Base-by-base conservation (phyloP, 2,797 vertebrate genomes). In the Falco cherrug region DNA sequence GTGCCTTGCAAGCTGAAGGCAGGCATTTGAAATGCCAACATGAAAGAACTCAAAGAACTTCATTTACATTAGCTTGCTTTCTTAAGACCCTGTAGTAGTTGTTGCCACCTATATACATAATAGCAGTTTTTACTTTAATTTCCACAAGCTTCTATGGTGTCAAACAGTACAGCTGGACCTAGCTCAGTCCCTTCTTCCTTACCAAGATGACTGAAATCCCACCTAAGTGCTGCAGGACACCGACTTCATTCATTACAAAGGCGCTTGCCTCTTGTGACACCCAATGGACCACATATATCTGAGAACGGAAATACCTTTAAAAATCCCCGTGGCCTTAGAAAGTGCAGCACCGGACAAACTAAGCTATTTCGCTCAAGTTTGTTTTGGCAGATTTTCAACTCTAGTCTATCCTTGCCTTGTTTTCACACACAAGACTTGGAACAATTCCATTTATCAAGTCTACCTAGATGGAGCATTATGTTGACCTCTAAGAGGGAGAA, bases 391-490 rank as follows among this genome's bases (percentile, higher is more conserved):
- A 35, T 75, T 79, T 90, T 95, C 94, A 86, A 8, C 57, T 45
- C 81, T 60, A 59, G 60, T 71, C 87, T 82, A 91, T 65, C 69
- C 82, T 85, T 91, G 64, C 48, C 70, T 94, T 89, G 60, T 76
- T 87, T 69, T 87, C 76, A 95, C 61, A 84, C n/a, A 69, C 71
- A 90, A 39, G 65, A 77, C 64, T 97, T 95, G 94, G 91, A 95
- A 81, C 33, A 83, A 94, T 76, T 91, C 85, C 85, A 95, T 87
- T 78, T 60, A 88, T 92, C 89, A 67, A 77, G 84, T 90, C 89
- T 70, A 68, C 84, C 60, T 95, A 64, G 19, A 50, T 43, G 60
- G 5, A 90, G 39, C 68, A 83, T 77, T 94, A 95, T 84, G 35
- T 39, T 92, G 71, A 74, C 69, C 67, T 94, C 79, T 60, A 70